Conservation (phyloP, 1,140 invertebrate species). For the Drosophila murphyi region DNA sequence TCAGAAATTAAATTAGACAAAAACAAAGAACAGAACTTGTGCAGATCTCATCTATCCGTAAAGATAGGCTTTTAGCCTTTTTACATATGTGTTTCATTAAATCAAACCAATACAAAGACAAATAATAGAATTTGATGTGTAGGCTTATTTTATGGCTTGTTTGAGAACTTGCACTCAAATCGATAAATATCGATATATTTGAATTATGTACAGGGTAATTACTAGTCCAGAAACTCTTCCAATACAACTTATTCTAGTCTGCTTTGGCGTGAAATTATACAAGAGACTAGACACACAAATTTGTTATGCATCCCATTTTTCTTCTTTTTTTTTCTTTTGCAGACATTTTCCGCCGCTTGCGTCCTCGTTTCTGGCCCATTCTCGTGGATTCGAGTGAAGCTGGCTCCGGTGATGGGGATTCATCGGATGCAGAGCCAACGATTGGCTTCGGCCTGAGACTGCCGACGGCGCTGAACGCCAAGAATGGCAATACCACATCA, state of each 20-base stretch:
- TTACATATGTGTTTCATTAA: too few species aligned
- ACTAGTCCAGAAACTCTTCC: neutral
- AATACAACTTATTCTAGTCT: constrained; percentile 22
- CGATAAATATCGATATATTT: neutral
- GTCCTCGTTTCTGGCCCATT: constrained; percentile 62
- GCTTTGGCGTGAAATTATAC: constrained; percentile 55
- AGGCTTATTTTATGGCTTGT: neutral
- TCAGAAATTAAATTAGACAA: too few species aligned
- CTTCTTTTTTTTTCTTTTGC: constrained; percentile 10
- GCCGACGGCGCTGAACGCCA: constrained; percentile 33
- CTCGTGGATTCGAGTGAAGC: constrained; percentile 18
- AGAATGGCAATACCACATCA: constrained; percentile 73
- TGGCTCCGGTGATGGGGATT: constrained; percentile 26
- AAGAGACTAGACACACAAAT: constrained; percentile 35
- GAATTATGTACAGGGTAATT: neutral
- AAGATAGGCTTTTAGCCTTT: too few species aligned
- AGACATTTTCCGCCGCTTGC: constrained; percentile 77
- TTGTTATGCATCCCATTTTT: constrained; percentile 16
- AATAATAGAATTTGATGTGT: too few species aligned
- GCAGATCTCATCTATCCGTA: too few species aligned
- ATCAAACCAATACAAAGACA: too few species aligned
- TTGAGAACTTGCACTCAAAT: neutral
- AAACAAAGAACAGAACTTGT: too few species aligned
- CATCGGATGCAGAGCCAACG: constrained; percentile 24
- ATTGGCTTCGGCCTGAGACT: constrained; percentile 46